Conservation (phyloP, 2,113 vertebrate genomes). For the Acrocephalus kingi region DNA sequence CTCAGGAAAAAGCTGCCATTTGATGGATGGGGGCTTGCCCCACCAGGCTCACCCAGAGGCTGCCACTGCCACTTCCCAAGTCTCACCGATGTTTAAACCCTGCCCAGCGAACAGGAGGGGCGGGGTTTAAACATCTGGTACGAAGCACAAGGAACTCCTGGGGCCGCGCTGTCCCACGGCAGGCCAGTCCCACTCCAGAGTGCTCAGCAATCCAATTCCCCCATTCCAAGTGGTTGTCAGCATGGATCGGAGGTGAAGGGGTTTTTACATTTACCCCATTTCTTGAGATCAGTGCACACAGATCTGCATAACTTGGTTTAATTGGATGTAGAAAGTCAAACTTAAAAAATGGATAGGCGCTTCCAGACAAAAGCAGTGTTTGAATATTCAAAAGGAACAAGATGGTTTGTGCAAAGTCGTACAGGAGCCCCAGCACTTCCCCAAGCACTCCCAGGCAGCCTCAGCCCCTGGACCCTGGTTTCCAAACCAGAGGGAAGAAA, state of each 20-base stretch:
- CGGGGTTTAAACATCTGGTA: rapidly evolving
- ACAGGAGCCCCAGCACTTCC: neutral
- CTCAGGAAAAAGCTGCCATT: neutral
- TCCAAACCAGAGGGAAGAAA: neutral
- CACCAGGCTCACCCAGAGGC: neutral
- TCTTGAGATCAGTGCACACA: neutral
- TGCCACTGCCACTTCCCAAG: rapidly evolving
- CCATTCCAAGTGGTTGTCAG: rapidly evolving
- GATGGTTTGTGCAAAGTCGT: rapidly evolving
- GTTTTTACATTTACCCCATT: neutral
- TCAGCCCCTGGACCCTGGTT: rapidly evolving
- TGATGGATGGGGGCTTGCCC: rapidly evolving
- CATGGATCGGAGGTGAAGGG: rapidly evolving
- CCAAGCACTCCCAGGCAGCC: no score
- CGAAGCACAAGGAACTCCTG: rapidly evolving
- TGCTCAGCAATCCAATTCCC: rapidly evolving
- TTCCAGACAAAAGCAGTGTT: neutral
- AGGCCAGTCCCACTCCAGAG: rapidly evolving
- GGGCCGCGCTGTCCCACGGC: rapidly evolving
- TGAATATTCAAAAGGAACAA: neutral
- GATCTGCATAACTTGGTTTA: neutral
- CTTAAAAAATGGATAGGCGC: rapidly evolving
- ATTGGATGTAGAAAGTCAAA: neutral
- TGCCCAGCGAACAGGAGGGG: rapidly evolving
- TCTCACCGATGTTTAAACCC: rapidly evolving